Evolutionary conservation across 1,140 invertebrate species (phyloP).

Genomic region (Brachionus calyciflorus): DNA sequence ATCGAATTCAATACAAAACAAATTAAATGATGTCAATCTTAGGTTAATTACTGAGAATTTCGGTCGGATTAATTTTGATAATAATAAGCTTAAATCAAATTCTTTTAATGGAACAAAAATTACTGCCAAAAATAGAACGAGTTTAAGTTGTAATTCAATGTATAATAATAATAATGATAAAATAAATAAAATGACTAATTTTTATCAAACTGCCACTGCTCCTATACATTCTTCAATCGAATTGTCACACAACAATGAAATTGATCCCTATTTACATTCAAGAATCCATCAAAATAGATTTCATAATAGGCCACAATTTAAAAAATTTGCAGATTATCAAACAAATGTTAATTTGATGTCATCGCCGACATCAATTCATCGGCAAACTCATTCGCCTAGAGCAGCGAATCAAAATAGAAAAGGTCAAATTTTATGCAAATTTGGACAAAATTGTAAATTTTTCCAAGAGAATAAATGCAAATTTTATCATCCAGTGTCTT

Average conservation of each 20-base stretch:
- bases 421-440: conserved; percentile 18
- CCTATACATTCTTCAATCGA: neutral
- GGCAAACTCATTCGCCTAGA: too few species aligned
- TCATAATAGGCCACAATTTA: too few species aligned
- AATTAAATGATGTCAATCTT: too few species aligned
- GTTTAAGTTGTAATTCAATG: too few species aligned
- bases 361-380: neutral
- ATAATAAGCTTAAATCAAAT: too few species aligned
- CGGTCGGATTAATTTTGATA: too few species aligned
- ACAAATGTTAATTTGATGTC: neutral
- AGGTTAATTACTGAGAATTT: too few species aligned
- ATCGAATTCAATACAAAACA: neutral
- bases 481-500: conserved; percentile 35
- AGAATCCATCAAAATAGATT: too few species aligned
- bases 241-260: neutral
- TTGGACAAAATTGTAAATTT: conserved; percentile 24
- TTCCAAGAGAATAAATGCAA: conserved; percentile 27
- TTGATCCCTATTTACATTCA: neutral
- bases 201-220: neutral
- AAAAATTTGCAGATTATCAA: neutral
- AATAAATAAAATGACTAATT: neutral
- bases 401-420: neutral
- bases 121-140: too few species aligned
- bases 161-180: too few species aligned
- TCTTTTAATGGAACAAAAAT: too few species aligned